phyloP scores from a whole-genome alignment of 2,888 invertebrate genomes.

The Theretra japonica region DNA sequence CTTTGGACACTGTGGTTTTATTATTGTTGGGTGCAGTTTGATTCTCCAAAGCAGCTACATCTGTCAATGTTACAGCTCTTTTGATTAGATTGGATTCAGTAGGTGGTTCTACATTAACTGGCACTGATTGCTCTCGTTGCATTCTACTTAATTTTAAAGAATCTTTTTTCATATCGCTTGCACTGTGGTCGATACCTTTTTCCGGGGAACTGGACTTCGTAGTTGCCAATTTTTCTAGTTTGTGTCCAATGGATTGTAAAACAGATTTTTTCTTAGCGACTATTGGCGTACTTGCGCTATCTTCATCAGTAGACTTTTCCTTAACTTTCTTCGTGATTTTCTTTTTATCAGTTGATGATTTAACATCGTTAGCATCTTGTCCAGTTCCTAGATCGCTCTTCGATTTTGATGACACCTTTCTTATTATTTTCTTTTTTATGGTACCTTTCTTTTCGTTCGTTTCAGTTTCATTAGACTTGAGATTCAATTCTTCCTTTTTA shows the following conservation, averaged over 20 bases:
- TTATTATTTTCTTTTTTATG: constrained; percentile 77
- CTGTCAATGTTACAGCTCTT: constrained; percentile 89
- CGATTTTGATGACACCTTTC: constrained; percentile 77
- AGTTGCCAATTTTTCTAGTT: constrained; percentile 88
- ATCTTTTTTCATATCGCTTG: constrained; percentile 60
- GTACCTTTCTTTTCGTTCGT: constrained; percentile 70
- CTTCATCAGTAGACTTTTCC: constrained; percentile 68
- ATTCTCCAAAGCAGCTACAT: constrained; percentile 82
- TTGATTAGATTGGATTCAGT: constrained; percentile 89
- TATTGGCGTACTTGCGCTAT: constrained; percentile 57
- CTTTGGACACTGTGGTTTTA: constrained; percentile 89
- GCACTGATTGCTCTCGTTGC: constrained; percentile 88
- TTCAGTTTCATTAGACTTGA: constrained; percentile 59
- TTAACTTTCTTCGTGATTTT: constrained; percentile 76
- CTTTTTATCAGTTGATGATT: constrained; percentile 68
- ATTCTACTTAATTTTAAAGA: constrained; percentile 81
- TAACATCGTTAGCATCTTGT: constrained; percentile 61
- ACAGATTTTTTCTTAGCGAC: constrained; percentile 87
- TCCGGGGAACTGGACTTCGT: constrained; percentile 79
- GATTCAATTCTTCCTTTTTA: constrained; percentile 59
- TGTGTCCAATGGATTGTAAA: constrained; percentile 91
- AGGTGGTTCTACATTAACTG: constrained; percentile 77
- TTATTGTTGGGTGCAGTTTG: constrained; percentile 71
- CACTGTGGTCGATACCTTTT: constrained; percentile 68
- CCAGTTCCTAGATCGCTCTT: constrained; percentile 68